These are phyloP conservation scores for Dryococelus australis DNA, from an alignment of 2,888 invertebrate genomes.

Conservation along the genomic window DNA sequence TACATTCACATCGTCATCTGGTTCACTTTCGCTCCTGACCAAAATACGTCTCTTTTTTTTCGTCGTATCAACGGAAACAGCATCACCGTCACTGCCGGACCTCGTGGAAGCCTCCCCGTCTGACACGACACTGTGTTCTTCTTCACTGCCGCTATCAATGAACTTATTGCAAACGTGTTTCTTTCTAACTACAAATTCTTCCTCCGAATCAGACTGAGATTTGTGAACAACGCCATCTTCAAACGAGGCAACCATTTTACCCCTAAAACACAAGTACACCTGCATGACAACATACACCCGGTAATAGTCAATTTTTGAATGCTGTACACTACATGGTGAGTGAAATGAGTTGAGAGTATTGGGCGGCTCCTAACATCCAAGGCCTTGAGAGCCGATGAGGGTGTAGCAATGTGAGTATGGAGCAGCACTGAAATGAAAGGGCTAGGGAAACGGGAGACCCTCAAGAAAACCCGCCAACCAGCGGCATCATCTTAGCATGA, in stretches of 20 bases:
- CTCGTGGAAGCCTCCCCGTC: not conserved
- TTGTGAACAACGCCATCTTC: not conserved
- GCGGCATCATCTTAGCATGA: too few species aligned
- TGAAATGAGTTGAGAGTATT: too few species aligned
- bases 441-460: too few species aligned
- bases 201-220: slow-evolving; percentile 1
- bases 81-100: not conserved
- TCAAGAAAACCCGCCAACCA: too few species aligned
- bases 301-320: too few species aligned
- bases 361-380: too few species aligned
- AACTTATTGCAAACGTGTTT: not conserved
- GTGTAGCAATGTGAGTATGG: too few species aligned
- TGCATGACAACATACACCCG: too few species aligned
- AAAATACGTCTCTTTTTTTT: not conserved
- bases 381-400: too few species aligned
- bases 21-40: not conserved
- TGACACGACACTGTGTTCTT: not conserved
- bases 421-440: too few species aligned
- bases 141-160: not conserved
- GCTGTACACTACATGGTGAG: too few species aligned
- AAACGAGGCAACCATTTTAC: not conserved
- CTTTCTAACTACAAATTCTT: not conserved
- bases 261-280: not conserved
- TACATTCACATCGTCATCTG: not conserved
- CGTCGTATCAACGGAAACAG: not conserved